Percentiles rank a stretch among this genome's conserved stretches.
phyloP scores from a whole-genome alignment of 2,113 vertebrate species.

The Xiphophorus maculatus region DNA sequence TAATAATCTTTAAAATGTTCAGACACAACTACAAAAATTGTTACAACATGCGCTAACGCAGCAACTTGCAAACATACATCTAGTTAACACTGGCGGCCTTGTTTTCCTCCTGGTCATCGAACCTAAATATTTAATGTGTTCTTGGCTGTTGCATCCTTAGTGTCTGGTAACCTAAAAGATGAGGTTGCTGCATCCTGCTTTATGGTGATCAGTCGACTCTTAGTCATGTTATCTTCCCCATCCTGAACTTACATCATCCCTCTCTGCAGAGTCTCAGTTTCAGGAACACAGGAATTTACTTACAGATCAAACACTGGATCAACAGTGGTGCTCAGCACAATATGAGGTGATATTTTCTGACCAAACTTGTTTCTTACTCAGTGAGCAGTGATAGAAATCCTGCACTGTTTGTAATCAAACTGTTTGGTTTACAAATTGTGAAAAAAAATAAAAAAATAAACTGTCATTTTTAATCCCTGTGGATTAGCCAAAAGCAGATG shows the following conservation, averaged over 20 bases:
- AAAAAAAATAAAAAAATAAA: neutral
- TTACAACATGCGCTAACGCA: conserved; percentile 17
- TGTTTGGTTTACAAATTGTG: neutral
- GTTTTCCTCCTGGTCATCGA: conserved; percentile 65
- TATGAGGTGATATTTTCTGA: conserved; percentile 23
- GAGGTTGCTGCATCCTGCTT: conserved; percentile 70
- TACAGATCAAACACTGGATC: conserved; percentile 69
- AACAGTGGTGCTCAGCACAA: conserved; percentile 21
- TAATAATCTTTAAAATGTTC: conserved; percentile 39
- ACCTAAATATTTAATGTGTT: conserved; percentile 76
- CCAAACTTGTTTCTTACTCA: neutral
- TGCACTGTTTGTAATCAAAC: neutral
- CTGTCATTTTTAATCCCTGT: neutral
- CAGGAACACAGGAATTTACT: conserved; percentile 72
- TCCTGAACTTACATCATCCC: conserved; percentile 70
- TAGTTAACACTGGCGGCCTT: neutral
- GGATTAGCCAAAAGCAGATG: neutral
- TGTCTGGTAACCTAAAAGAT: conserved; percentile 71
- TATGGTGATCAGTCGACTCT: conserved; percentile 63
- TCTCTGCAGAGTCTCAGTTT: conserved; percentile 62
- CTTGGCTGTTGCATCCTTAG: conserved; percentile 52
- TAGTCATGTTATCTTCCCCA: conserved; percentile 69
- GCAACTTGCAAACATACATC: conserved; percentile 20
- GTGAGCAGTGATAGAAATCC: neutral
- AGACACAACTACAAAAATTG: conserved; percentile 32